phyloP scores from a whole-genome alignment of 2,888 invertebrate genomes.

The Phrixothrix hirtus region DNA sequence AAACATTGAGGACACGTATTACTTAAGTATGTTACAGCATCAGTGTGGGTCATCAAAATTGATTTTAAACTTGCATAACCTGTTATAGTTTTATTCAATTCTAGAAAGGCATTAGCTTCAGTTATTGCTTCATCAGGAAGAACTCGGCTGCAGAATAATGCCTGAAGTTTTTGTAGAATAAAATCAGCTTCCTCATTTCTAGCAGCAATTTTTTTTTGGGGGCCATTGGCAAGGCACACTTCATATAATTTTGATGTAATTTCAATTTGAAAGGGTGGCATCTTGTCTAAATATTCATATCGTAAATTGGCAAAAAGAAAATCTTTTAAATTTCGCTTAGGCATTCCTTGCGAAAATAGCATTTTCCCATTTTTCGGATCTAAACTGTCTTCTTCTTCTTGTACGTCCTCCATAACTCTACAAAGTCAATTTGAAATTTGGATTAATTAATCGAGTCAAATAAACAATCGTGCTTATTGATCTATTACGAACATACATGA shows the following conservation, averaged over 20 bases:
- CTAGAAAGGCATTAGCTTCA: constrained; percentile 66
- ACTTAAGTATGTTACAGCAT: constrained; percentile 61
- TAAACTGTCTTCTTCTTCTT: constrained; percentile 5
- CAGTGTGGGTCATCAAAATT: constrained; percentile 57
- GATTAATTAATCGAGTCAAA: too few relatives aligned
- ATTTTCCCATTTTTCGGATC: neutral
- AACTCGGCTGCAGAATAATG: constrained; percentile 62
- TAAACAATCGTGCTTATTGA: too few relatives aligned
- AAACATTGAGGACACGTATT: constrained; percentile 65
- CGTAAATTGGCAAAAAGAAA: constrained; percentile 57
- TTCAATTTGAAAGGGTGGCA: constrained; percentile 58
- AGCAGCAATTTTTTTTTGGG: constrained; percentile 7
- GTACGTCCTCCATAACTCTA: too few relatives aligned
- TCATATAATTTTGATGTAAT: constrained; percentile 49
- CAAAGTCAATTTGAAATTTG: too few relatives aligned
- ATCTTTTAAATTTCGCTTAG: constrained; percentile 37
- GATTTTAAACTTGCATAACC: constrained; percentile 61
- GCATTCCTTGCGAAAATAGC: neutral
- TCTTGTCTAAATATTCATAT: constrained; percentile 58
- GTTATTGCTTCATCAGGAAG: constrained; percentile 61
- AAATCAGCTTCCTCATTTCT: constrained; percentile 45
- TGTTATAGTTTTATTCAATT: constrained; percentile 60
- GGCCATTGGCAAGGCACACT: constrained; percentile 26
- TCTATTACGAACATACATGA: too few relatives aligned
- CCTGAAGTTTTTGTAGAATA: constrained; percentile 57